phyloP scores from a whole-genome alignment of 1,140 invertebrate genomes.

The Lasioglossum baleicum region DNA sequence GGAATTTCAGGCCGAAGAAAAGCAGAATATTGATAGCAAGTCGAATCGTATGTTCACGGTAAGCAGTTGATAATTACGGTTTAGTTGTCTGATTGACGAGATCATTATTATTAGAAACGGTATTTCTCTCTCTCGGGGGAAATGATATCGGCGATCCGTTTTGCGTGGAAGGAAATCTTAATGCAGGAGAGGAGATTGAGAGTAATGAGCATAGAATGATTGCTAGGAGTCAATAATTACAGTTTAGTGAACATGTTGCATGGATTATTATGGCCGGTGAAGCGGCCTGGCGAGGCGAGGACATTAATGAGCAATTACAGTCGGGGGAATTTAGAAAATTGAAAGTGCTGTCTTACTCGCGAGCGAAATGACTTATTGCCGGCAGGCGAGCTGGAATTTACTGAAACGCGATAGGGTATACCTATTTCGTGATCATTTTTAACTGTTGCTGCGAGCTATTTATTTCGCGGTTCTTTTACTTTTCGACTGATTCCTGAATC shows the following conservation, averaged over 20 bases:
- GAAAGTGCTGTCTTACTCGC: neutral
- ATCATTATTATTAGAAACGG: neutral
- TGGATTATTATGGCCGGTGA: neutral
- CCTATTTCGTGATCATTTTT: no score
- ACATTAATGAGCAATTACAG: conserved; percentile 27
- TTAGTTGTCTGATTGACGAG: neutral
- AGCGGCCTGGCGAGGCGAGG: neutral
- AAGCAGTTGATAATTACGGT: neutral
- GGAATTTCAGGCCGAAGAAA: neutral
- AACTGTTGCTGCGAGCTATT: no score
- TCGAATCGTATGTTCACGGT: neutral
- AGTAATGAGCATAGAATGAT: neutral
- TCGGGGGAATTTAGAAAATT: conserved; percentile 12
- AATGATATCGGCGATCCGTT: neutral
- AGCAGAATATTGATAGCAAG: neutral
- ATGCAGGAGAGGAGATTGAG: neutral
- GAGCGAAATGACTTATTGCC: neutral
- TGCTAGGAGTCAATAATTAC: conserved; percentile 11
- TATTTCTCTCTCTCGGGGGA: no score
- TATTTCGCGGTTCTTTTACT: no score
- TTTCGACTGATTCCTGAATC: no score
- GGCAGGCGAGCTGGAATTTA: neutral
- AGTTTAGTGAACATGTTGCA: neutral
- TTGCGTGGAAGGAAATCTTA: neutral
- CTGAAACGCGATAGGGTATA: neutral